Evolutionary conservation across 2,888 invertebrate genomes (phyloP).

Genomic region (Hecatera dysodea): DNA sequence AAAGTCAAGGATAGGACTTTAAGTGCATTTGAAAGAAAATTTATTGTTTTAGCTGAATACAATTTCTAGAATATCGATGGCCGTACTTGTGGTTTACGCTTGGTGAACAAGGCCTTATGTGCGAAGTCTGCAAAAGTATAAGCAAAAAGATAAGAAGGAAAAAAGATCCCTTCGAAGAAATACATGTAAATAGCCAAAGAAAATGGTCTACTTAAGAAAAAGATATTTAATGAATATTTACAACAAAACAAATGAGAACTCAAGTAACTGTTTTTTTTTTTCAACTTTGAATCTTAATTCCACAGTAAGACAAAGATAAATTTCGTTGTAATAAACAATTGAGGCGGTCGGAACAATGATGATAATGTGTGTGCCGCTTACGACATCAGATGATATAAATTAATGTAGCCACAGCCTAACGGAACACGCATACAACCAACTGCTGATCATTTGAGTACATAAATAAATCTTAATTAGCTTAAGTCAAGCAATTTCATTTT

Average conservation of each 20-base stretch:
- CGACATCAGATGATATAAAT: conserved; percentile 48
- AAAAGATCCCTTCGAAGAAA: not conserved
- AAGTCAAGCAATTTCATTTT: conserved; percentile 46
- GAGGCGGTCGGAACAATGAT: conserved; percentile 45
- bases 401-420: conserved; percentile 50
- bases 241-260: not conserved
- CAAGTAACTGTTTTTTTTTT: conserved; percentile 21
- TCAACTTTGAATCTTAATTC: conserved; percentile 19
- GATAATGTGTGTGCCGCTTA: conserved; percentile 49
- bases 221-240: not conserved
- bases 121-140: not conserved
- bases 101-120: not conserved
- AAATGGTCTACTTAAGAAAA: not conserved
- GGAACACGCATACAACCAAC: conserved; percentile 46
- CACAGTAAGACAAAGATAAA: conserved; percentile 37
- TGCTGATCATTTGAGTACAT: conserved; percentile 34
- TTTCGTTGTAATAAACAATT: conserved; percentile 36
- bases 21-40: not conserved
- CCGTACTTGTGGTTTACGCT: not conserved
- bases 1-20: not conserved
- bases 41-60: not conserved
- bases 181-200: not conserved
- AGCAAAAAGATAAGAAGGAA: not conserved
- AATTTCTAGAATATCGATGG: not conserved
- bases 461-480: conserved; percentile 63